Evolutionary conservation across 2,888 invertebrate genomes (phyloP), one percentile per base, ranked within the genome.

Genomic region (Scaptomyza polygonia): DNA sequence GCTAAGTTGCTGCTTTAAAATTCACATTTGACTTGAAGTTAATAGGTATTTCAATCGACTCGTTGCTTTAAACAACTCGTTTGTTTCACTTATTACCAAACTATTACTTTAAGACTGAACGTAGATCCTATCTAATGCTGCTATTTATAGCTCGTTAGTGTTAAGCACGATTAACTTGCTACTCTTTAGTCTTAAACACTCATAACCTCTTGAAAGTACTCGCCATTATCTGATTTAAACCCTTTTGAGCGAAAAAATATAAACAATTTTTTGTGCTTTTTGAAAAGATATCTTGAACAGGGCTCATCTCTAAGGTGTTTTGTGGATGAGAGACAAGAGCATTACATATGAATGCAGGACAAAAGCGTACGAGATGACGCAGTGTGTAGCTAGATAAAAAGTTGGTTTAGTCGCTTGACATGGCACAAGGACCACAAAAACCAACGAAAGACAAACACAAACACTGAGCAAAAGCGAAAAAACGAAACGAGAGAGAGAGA

Each of bases 391-490:
- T 32, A 53, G 61, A 40, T 43, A 64, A 34, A 51, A 54, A 54
- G 72, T 61, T 75, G 72, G 69, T 79, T 70, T 77, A 68, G 71
- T 51, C 67, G 77, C 77, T 76, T 80, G 81, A 78, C 80, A 78
- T 79, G 68, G 74, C 84, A 88, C 76, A 83, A 73, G 86, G 66
- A 86, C 84, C 84, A 65, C 84, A 83, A 65, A 75, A 80, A 81
- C 84, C 87, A 75, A 72, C 67, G 76, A 73, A 61, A 66, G 68
- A 61, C 45, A 61, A 43, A 51, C 42, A 54, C 32, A 55, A 52
- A 64, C 42, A 57, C 48, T 59, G n/a, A n/a, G n/a, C n/a, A 39
- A 57, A 21, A 18, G 16, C 18, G 5, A 3, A 42, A 21, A 65
- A 29, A 27, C 2, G 36, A n/a, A 34, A 27, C 44, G 39, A 40